Conservation (phyloP, 1,140 invertebrate genomes). For the Drosophila prosaltans region DNA sequence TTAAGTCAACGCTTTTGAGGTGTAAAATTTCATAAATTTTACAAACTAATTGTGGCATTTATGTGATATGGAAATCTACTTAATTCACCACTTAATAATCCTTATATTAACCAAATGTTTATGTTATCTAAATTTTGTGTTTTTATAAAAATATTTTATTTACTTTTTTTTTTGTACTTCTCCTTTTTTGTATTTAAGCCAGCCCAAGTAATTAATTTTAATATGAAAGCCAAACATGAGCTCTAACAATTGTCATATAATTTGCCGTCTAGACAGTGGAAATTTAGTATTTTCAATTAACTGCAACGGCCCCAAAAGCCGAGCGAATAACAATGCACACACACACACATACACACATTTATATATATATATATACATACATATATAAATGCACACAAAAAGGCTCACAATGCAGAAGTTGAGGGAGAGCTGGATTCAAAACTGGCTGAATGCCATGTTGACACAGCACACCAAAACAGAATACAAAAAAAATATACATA, state of each 20-base stretch:
- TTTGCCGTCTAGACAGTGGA: conserved; percentile 82
- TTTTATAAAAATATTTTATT: conserved; percentile 20
- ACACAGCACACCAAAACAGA: conserved; percentile 49
- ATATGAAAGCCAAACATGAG: conserved; percentile 79
- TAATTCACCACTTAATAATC: neutral
- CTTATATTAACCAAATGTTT: conserved; percentile 35
- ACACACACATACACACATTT: conserved; percentile 59
- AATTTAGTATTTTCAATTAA: conserved; percentile 83
- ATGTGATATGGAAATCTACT: neutral
- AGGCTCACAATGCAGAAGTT: conserved; percentile 56
- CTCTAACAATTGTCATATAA: conserved; percentile 83
- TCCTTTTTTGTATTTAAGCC: conserved; percentile 63
- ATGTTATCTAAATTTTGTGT: conserved; percentile 28
- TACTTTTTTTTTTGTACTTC: conserved; percentile 36
- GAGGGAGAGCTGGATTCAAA: conserved; percentile 17
- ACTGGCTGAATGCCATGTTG: conserved; percentile 62
- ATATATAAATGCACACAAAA: conserved; percentile 64
- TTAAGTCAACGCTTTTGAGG: conserved; percentile 24
- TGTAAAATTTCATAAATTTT: conserved; percentile 58
- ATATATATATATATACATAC: conserved; percentile 52
- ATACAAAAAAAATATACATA: conserved; percentile 15
- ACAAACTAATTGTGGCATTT: conserved; percentile 3
- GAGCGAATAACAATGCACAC: conserved; percentile 68
- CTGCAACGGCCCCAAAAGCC: conserved; percentile 62
- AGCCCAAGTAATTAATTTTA: conserved; percentile 78